Evolutionary conservation across 2,888 invertebrate genomes (phyloP), one percentile per base, ranked within the genome.

Genomic region (Hecatera dysodea): DNA sequence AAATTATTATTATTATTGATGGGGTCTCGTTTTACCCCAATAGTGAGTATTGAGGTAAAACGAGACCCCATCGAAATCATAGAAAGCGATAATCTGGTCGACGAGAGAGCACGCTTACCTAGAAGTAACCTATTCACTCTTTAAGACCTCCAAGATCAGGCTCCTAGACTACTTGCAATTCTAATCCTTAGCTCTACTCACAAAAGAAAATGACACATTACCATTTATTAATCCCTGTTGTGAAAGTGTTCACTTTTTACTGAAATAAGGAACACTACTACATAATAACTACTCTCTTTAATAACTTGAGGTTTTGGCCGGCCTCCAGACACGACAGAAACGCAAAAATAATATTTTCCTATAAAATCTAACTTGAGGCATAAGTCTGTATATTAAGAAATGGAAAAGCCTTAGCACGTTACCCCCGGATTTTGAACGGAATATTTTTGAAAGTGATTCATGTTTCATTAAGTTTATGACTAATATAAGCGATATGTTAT

Each of bases 371-470:
- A 50, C 22, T 62, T 52, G 11, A 7, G 29, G 39, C n/a, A 1
- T 19, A 80, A 36, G 27, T 36, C 24, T 15, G 7, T 46, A 61
- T 17, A 52, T 55, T 46, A 64, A 48, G 61, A 57, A 64, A 63
- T 52, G 50, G 17, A 60, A 57, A 55, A 12, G 44, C 1, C 44
- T 29, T 75, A 17, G 27, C 57, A 64, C 27, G 24, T 52, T 29
- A 6, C 55, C 19, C 17, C 11, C 6, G 63, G 52, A 68, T 39
- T 80, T 74, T 56, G 60, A 65, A 48, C 19, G 55, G 65, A 68
- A 79, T 57, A 59, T 66, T 53, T 79, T 44, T 39, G 22, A 33
- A 17, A 56, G 19, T 79, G 75, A 78, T 36, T 78, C 80, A 78
- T 27, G 59, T 46, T 12, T 60, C 63, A 36, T 52, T 15, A 33